These are phyloP conservation scores for Bubo blakistoni DNA, from an alignment of 2,113 vertebrate genomes.

Conservation along the genomic window DNA sequence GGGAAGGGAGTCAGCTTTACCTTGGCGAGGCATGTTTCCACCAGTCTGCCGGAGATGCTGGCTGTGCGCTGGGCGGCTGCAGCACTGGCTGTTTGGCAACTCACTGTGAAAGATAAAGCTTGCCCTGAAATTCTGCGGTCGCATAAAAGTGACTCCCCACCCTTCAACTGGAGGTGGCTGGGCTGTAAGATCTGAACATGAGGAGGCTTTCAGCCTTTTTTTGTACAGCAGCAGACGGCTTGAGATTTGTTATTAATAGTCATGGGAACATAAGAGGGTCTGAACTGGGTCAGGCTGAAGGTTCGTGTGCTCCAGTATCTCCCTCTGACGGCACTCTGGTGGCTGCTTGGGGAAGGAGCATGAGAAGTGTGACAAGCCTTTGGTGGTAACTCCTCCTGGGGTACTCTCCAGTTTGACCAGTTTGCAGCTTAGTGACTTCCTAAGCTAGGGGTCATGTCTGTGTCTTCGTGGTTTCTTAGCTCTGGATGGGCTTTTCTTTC, in stretches of 20 bases:
- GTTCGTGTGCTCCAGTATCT: not conserved
- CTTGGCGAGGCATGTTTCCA: not conserved
- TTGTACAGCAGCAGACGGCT: not conserved
- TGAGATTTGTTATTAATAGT: not conserved
- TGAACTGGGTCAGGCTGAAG: not conserved
- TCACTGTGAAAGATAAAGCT: not conserved
- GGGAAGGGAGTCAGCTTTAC: not conserved
- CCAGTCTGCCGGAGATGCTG: not conserved
- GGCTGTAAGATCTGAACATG: rapidly evolving
- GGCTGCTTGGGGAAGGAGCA: not conserved
- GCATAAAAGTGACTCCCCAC: not conserved
- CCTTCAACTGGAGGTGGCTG: not conserved
- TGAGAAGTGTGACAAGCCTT: not conserved
- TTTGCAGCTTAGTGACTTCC: not conserved
- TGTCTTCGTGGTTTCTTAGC: not conserved
- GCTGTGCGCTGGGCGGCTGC: not conserved
- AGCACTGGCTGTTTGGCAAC: not conserved
- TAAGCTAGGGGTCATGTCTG: not conserved
- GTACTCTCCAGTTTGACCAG: not conserved
- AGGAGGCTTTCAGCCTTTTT: not conserved
- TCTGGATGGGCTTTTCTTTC: not conserved
- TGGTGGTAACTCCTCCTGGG: not conserved
- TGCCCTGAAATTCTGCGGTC: not conserved
- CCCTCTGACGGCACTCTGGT: not conserved
- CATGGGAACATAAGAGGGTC: not conserved